A percentile compares a stretch with the other conserved stretches of the same genome.
Evolutionary conservation across 2,888 invertebrate genomes (phyloP).

Genomic region (Agonopterix arenella): DNA sequence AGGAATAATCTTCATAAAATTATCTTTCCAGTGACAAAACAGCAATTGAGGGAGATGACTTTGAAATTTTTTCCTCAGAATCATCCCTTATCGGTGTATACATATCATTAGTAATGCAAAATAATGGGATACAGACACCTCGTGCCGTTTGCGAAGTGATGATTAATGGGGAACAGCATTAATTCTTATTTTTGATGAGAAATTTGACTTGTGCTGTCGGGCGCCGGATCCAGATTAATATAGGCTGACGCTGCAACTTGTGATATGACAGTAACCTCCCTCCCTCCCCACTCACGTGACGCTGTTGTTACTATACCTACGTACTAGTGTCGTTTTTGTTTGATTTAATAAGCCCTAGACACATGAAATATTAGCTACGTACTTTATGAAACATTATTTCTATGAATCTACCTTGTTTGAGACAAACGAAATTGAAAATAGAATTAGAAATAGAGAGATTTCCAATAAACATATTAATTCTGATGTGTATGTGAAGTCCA

Average conservation of each 20-base stretch:
- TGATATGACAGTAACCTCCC: conserved; percentile 43
- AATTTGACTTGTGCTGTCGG: conserved; percentile 75
- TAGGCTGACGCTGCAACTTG: conserved; percentile 72
- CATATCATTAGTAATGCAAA: conserved; percentile 77
- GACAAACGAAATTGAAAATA: too few relatives aligned
- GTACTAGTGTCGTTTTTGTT: too few relatives aligned
- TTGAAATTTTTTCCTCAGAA: conserved; percentile 50
- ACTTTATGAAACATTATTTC: too few relatives aligned
- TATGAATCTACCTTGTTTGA: too few relatives aligned
- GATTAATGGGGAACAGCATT: conserved; percentile 74
- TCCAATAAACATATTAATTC: too few relatives aligned
- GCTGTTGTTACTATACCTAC: too few relatives aligned
- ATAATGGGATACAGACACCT: conserved; percentile 76
- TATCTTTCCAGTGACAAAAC: conserved; percentile 17
- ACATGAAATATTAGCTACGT: too few relatives aligned
- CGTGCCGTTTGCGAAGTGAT: conserved; percentile 73
- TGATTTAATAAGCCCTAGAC: too few relatives aligned
- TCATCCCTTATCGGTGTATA: conserved; percentile 62
- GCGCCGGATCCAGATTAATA: conserved; percentile 73
- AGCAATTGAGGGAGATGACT: conserved; percentile 54
- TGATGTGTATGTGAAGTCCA: too few relatives aligned
- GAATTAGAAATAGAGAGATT: too few relatives aligned
- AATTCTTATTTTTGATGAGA: conserved; percentile 78
- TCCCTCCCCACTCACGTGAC: conserved; percentile 13
- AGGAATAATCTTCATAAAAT: not conserved